These are phyloP conservation scores for Porites rus DNA, from an alignment of 92 coral and sea anemone species.

Conservation along the genomic window DNA sequence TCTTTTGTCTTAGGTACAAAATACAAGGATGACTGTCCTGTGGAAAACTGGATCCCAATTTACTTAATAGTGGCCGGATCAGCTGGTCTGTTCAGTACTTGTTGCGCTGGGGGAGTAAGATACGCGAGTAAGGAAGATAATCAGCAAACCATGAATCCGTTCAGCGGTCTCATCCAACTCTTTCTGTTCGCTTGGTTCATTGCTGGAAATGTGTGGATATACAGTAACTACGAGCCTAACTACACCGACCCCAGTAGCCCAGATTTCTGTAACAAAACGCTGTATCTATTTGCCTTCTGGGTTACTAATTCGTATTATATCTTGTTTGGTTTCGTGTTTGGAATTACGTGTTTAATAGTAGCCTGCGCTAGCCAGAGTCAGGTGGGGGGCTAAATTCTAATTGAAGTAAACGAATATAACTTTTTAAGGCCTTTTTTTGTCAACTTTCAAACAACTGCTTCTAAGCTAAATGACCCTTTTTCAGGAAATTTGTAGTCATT, in stretches of 20 bases:
- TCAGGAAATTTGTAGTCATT: too few relatives aligned
- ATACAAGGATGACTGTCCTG: slow-evolving; percentile 61
- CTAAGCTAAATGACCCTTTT: too few relatives aligned
- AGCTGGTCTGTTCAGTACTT: slow-evolving; percentile 42
- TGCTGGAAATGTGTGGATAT: slow-evolving; percentile 39
- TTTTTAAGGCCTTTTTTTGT: too few relatives aligned
- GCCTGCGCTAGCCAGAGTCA: too few relatives aligned
- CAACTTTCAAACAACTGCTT: too few relatives aligned
- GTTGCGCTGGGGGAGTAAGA: slow-evolving; percentile 21
- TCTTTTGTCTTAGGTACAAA: slow-evolving; percentile 34
- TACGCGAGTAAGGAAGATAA: neutral
- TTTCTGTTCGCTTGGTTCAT: slow-evolving; percentile 45
- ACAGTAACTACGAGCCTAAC: slow-evolving; percentile 8
- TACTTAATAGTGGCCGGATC: slow-evolving; percentile 57
- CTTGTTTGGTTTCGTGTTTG: neutral
- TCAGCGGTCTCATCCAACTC: neutral
- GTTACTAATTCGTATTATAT: neutral
- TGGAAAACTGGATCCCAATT: slow-evolving; percentile 55
- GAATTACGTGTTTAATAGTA: neutral
- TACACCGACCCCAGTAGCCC: slow-evolving; percentile 18
- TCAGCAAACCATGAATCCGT: slow-evolving; percentile 10
- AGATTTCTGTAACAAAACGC: neutral
- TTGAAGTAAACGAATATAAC: too few relatives aligned
- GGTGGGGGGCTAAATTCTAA: too few relatives aligned
- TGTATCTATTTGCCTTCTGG: slow-evolving; percentile 28